Evolutionary conservation across 2,797 vertebrate species (phyloP), one percentile per base, ranked within the genome.

Genomic region (Tarsius wallacei): DNA sequence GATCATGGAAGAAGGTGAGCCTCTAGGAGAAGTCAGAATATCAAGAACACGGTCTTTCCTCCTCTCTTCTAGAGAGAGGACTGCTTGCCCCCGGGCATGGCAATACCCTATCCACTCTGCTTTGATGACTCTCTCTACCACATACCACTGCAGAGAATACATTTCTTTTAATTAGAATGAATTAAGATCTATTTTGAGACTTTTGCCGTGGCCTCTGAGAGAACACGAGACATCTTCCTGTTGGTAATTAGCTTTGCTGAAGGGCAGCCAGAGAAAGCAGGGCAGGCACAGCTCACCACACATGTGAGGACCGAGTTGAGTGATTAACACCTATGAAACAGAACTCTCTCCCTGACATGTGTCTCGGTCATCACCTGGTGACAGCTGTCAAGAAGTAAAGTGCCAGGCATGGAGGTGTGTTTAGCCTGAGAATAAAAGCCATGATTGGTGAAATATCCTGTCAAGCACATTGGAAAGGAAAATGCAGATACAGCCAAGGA

Each of bases 231-330:
- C 9, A 11, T 49, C 26, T 42, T 19, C 10, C 57, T 13, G 9
- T 36, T 53, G 28, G 26, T n/a, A 83, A 68, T 80, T 31, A 68
- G 36, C 64, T 81, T 53, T 47, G n/a, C 7, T 11, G 49, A 70
- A 78, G 71, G 85, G 51, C 42, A 49, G 86, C 47, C 3, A 3
- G 3, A 1, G 19, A 19, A 0, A 68, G 66, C 82, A 24, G n/a
- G 28, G 5, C n/a, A 0, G 24, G 55, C 33, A 3, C 2, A 7
- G 47, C 76, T 71, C 13, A 0, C 11, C 13, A 2, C 70, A 24
- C 36, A 59, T 12, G n/a, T 10, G 55, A 83, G 63, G 63, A 31
- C 28, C 12, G 15, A 33, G 36, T 11, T 13, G 6, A 80, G 36
- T 0, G 8, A 55, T 22, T 5, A 24, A 51, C 5, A 13, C 47